Evolutionary conservation across 2,888 invertebrate species (phyloP).

Genomic region (Drosophila cracens): DNA sequence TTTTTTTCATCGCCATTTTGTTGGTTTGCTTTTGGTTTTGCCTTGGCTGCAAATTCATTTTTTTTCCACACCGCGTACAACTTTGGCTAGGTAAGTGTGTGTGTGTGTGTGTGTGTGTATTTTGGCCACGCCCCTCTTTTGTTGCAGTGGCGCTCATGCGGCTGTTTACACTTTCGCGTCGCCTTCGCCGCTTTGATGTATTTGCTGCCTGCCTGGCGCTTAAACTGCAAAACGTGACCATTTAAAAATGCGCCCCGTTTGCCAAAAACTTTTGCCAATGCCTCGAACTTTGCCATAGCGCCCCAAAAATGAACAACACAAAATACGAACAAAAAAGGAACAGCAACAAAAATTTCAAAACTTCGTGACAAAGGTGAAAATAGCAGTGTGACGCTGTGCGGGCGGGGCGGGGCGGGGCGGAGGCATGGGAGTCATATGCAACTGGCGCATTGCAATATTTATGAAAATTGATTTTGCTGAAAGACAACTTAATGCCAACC

Average conservation of each 20-base stretch:
- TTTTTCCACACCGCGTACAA: slow-evolving; percentile 62
- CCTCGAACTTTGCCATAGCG: slow-evolving; percentile 63
- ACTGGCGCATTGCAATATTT: slow-evolving; percentile 72
- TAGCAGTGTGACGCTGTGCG: slow-evolving; percentile 25
- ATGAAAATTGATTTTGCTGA: slow-evolving; percentile 75
- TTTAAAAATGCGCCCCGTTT: slow-evolving; percentile 80
- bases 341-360: slow-evolving; percentile 27
- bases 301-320: slow-evolving; percentile 16
- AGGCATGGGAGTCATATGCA: slow-evolving; percentile 69
- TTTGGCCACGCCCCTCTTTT: slow-evolving; percentile 45
- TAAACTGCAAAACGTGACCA: slow-evolving; percentile 83
- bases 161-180: slow-evolving; percentile 75
- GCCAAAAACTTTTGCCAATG: slow-evolving; percentile 78
- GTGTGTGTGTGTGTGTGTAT: slow-evolving; percentile 18
- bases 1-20: slow-evolving; percentile 20
- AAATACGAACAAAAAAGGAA: slow-evolving; percentile 1
- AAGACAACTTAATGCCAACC: slow-evolving; percentile 71
- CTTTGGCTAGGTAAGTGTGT: slow-evolving; percentile 41
- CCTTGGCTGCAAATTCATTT: slow-evolving; percentile 62
- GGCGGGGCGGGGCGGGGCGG: not conserved
- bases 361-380: slow-evolving; percentile 75
- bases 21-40: slow-evolving; percentile 19
- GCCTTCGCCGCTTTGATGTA: slow-evolving; percentile 70
- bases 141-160: slow-evolving; percentile 56
- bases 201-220: slow-evolving; percentile 68